Evolutionary conservation across 2,888 invertebrate species (phyloP), one percentile per base, ranked within the genome.

Genomic region (Drosophila mimetica): DNA sequence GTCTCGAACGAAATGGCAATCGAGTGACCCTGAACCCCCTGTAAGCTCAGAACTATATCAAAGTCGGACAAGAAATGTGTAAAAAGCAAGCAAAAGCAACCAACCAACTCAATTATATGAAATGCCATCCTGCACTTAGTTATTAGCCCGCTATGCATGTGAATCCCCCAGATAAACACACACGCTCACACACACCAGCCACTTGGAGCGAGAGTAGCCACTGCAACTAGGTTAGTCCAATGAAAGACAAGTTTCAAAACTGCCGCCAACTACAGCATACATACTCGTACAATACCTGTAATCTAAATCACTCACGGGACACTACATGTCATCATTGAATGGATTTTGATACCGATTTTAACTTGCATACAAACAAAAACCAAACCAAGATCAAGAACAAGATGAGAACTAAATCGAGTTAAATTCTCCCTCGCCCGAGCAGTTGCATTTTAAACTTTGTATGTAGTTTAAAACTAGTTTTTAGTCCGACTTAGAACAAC

Each of bases 261-360:
- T 83, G 81, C 70, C 70, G 64, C 70, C 54, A 63, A 77, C 64
- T 65, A 57, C 20, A 37, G 58, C 53, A 70, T 41, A 53, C 37
- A 50, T 53, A 14, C 34, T 32, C n/a, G n/a, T n/a, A 25, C 32
- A 44, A 9, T 22, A 44, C 52, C 52, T 48, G 54, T 52, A 50
- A 67, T 39, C 50, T n/a, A 42, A 34, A 37, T 67, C 34, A 52
- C 42, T 44, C 50, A 67, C 65, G 67, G 44, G 50, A 48, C 52
- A 55, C 54, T 9, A 58, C 42, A 64, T 39, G 41, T 51, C 58
- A 48, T 58, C 53, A 66, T 54, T 64, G 55, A 61, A 55, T 53
- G 66, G 54, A 79, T 82, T 82, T 82, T 83, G 69, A 86, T 81
- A 86, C 65, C 67, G 73, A 48, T 82, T 86, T 81, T 75, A 84